Percentiles rank a stretch among this genome's conserved stretches.
Evolutionary conservation across 2,797 vertebrate genomes (phyloP).

Genomic region (Urosaurus nigricauda): DNA sequence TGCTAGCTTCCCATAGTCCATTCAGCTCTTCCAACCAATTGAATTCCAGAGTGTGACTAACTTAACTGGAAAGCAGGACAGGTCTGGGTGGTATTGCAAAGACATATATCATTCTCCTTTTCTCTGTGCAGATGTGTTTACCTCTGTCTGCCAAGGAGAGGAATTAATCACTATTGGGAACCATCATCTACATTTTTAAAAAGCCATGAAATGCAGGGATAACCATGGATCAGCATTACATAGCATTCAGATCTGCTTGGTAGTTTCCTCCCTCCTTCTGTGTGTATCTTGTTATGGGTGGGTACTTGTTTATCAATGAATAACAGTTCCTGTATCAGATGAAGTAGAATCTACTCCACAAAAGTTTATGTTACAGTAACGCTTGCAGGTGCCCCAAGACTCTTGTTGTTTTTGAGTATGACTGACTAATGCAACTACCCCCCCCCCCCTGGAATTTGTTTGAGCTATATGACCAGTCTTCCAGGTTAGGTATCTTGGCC

Average conservation of each 20-base stretch:
- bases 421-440: slow-evolving; percentile 7
- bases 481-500: slow-evolving; percentile 74
- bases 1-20: not conserved
- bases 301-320: not conserved
- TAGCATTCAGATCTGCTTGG: not conserved
- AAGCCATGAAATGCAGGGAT: not conserved
- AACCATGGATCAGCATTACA: not conserved
- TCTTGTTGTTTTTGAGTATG: not conserved
- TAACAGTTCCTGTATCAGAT: not conserved
- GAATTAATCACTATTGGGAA: not conserved
- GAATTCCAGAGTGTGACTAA: not conserved
- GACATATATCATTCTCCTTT: not conserved
- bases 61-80: not conserved
- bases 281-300: not conserved
- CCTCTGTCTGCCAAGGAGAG: not conserved
- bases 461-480: slow-evolving; percentile 50
- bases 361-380: not conserved
- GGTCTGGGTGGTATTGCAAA: not conserved
- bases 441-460: slow-evolving; percentile 47
- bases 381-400: not conserved
- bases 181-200: not conserved
- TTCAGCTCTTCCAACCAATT: not conserved
- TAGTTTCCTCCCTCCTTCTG: not conserved
- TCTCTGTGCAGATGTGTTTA: not conserved
- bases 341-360: not conserved